Percentiles rank a stretch among this genome's conserved stretches.
Evolutionary conservation across 1,140 invertebrate species (phyloP).

Genomic region (Trypoxylus dichotomus): DNA sequence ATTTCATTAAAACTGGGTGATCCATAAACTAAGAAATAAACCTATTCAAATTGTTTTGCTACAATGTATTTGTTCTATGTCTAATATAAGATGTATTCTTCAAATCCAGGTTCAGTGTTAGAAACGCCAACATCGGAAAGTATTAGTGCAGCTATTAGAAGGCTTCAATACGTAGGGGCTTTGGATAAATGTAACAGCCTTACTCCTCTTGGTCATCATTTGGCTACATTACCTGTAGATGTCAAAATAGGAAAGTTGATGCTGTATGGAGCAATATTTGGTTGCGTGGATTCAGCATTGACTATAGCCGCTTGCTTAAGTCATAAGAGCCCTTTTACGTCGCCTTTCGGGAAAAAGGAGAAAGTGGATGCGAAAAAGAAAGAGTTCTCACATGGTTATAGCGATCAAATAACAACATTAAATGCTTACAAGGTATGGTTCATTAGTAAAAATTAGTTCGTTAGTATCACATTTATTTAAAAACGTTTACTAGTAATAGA

Average conservation of each 20-base stretch:
- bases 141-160: constrained; percentile 75
- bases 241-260: constrained; percentile 86
- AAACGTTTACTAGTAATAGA: too few species aligned
- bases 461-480: too few species aligned
- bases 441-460: neutral
- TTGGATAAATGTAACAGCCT: constrained; percentile 76
- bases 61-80: neutral
- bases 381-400: constrained; percentile 71
- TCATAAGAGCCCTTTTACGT: constrained; percentile 80
- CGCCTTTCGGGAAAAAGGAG: constrained; percentile 74
- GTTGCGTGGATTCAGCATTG: constrained; percentile 90
- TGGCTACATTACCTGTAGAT: constrained; percentile 88
- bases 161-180: constrained; percentile 83
- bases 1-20: too few species aligned
- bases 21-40: too few species aligned
- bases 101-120: constrained; percentile 61
- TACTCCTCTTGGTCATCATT: constrained; percentile 86
- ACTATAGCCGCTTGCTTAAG: constrained; percentile 90
- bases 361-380: constrained; percentile 73
- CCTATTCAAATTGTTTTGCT: neutral
- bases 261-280: constrained; percentile 87
- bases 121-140: constrained; percentile 80
- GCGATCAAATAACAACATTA: constrained; percentile 80
- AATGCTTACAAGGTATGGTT: constrained; percentile 72
- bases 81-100: neutral